Conservation (phyloP, 2,797 vertebrate genomes). For the Phaenicophaeus curvirostris region DNA sequence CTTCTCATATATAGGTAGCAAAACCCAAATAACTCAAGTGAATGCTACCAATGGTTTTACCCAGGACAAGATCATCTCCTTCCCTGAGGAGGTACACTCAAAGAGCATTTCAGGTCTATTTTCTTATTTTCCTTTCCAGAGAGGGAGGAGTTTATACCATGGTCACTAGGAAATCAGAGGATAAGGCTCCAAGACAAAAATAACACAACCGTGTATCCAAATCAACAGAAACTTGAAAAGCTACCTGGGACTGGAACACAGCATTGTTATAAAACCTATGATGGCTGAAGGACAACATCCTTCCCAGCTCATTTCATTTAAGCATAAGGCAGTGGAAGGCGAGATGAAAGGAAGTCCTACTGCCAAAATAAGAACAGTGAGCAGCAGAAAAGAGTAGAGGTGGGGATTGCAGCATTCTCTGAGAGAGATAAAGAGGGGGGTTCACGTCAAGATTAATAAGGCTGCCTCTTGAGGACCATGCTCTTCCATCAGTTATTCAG, state of each 20-base stretch:
- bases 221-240: background rate
- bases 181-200: background rate
- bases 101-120: background rate
- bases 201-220: too few species aligned
- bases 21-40: background rate
- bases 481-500: conserved; percentile 57
- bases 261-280: background rate
- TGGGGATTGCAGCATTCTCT: background rate
- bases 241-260: background rate
- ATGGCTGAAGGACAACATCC: background rate
- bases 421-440: background rate
- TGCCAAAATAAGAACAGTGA: background rate
- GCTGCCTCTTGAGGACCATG: background rate
- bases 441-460: background rate
- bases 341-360: background rate
- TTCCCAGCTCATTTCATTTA: background rate
- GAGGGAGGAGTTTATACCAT: background rate
- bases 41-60: background rate
- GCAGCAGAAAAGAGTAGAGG: background rate
- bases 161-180: background rate
- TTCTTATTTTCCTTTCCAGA: background rate
- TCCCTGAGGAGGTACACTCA: background rate
- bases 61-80: background rate
- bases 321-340: background rate
- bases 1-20: background rate